phyloP scores from a whole-genome alignment of 2,797 vertebrate genomes.

The Thalassophryne amazonica region DNA sequence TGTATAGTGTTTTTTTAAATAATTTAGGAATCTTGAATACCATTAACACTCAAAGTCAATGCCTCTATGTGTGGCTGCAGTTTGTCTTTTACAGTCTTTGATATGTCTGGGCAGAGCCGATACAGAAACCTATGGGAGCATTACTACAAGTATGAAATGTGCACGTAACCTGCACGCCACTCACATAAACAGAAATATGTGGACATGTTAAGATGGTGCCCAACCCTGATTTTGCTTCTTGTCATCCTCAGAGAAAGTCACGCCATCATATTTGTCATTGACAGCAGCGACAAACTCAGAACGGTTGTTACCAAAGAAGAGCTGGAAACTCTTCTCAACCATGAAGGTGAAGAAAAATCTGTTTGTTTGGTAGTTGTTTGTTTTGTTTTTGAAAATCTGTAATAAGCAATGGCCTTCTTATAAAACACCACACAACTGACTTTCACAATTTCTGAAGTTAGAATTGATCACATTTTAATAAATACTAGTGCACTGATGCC shows the following conservation, averaged over 20 bases:
- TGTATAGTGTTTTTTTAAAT: not conserved
- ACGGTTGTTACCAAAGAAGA: slow-evolving; percentile 99
- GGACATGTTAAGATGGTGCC: not conserved
- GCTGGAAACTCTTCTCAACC: slow-evolving; percentile 91
- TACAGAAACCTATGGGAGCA: slow-evolving; percentile 98
- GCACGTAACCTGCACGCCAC: not conserved
- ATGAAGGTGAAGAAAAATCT: too few species aligned
- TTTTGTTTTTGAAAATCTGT: too few species aligned
- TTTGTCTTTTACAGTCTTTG: slow-evolving; percentile 96
- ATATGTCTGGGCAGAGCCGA: slow-evolving; percentile 97
- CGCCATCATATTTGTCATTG: slow-evolving; percentile 98
- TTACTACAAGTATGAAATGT: slow-evolving; percentile 92
- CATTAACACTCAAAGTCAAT: too few species aligned
- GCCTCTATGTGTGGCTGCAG: slow-evolving; percentile 63
- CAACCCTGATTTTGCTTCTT: not conserved
- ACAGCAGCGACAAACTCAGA: slow-evolving; percentile 94
- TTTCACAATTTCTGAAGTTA: too few species aligned
- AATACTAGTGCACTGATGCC: too few species aligned
- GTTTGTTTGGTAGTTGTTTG: too few species aligned
- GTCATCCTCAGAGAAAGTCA: slow-evolving; percentile 87
- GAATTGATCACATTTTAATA: too few species aligned
- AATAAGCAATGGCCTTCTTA: too few species aligned
- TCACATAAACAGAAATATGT: not conserved
- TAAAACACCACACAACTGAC: too few species aligned
- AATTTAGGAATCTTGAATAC: too few species aligned